Base-by-base conservation (phyloP, 2,113 vertebrate genomes). In the Amazona vittata region DNA sequence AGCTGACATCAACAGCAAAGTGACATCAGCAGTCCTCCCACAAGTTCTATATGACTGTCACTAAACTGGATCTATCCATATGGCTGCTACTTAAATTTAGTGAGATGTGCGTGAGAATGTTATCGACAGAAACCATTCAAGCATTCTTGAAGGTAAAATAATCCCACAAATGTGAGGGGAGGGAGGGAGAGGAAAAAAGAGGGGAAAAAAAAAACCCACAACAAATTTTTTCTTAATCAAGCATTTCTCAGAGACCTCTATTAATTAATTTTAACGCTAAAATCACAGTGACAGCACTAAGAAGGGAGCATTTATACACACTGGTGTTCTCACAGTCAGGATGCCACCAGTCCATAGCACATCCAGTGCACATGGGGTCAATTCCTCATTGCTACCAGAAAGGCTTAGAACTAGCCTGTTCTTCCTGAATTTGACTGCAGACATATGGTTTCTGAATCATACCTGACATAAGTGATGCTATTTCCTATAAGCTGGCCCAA, bases 101-200 rank as follows among this genome's bases (percentile, higher is more conserved):
- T 43, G 59, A 63, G n/a, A 35, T 18, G 8, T 13, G 31, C 70
- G 64, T 26, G 14, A 91, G 37, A 89, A 52, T 3, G 2, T 33
- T 25, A 59, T 31, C 41, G 67, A 37, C 1, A 5, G 28, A 69
- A 88, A 75, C 12, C 2, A 2, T 41, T 59, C 60, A 43, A 89
- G 71, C 28, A 33, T 60, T 92, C 71, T 6, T 44, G 41, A 69
- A 77, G 16, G 64, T 5, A 49, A 80, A 65, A 69, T 41, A 76
- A 94, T 22, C n/a, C 37, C 63, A 83, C 24, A 80, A 77, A 69
- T 1, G 1, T 26, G 53, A 9, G 29, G 53, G 29, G 41, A 22
- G 12, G 26, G 9, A 10, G 7, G 4, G 16, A 1, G 9, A 39
- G 33, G 52, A 57, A 41, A 9, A 2, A 3, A 4, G 9, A 3